Evolutionary conservation across 2,888 invertebrate genomes (phyloP).

Genomic region (Argynnis bischoffii): DNA sequence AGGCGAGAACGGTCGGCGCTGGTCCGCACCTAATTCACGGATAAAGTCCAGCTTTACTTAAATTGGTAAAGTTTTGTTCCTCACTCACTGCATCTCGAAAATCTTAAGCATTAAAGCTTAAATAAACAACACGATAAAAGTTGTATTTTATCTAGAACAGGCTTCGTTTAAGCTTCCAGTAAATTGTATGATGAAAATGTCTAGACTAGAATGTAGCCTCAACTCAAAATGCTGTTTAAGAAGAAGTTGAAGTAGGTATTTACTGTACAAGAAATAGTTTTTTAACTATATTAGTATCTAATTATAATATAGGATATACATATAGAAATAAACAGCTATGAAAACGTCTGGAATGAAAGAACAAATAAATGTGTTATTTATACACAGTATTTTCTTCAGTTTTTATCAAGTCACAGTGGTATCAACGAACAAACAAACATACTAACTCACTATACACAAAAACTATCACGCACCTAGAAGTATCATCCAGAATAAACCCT

Average conservation of each 20-base stretch:
- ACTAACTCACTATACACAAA: too few relatives aligned
- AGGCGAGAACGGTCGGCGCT: slow-evolving; percentile 1
- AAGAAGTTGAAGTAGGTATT: background rate
- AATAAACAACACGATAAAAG: slow-evolving; percentile 22
- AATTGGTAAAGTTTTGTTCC: slow-evolving; percentile 40
- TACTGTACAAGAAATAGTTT: background rate
- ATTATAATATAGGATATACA: too few relatives aligned
- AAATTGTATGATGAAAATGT: slow-evolving; percentile 10
- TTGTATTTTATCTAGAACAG: slow-evolving; percentile 13
- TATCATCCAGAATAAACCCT: background rate
- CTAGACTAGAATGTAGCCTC: background rate
- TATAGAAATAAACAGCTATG: too few relatives aligned
- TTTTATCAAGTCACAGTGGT: too few relatives aligned
- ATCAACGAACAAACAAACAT: too few relatives aligned
- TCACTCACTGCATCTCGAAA: slow-evolving; percentile 25
- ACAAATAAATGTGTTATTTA: too few relatives aligned
- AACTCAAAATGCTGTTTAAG: background rate
- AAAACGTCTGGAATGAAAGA: too few relatives aligned
- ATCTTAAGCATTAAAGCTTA: slow-evolving; percentile 24
- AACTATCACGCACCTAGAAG: too few relatives aligned
- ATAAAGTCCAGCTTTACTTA: slow-evolving; percentile 36
- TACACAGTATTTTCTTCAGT: too few relatives aligned
- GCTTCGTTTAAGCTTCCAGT: slow-evolving; percentile 8
- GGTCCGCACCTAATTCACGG: slow-evolving; percentile 29
- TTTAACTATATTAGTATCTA: background rate